Evolutionary conservation across 2,113 vertebrate genomes (phyloP).

Genomic region (Lophotis ruficrista): DNA sequence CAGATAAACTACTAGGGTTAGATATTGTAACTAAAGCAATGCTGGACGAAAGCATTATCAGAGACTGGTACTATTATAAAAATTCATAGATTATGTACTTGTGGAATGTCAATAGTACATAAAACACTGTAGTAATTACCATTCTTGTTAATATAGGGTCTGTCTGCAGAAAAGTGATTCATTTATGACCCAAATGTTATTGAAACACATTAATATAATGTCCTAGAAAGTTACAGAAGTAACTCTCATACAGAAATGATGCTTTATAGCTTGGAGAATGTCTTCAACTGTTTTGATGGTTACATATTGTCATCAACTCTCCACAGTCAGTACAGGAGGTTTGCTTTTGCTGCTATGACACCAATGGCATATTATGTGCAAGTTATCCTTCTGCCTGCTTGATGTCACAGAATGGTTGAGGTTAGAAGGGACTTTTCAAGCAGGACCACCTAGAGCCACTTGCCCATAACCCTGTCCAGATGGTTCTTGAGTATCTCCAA

Average conservation of each 20-base stretch:
- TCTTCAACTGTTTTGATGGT: neutral
- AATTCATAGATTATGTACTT: neutral
- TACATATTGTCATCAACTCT: neutral
- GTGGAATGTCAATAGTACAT: neutral
- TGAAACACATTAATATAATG: neutral
- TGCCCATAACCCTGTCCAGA: neutral
- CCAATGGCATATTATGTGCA: accelerated
- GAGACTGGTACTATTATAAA: neutral
- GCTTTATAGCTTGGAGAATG: neutral
- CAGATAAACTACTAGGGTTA: neutral
- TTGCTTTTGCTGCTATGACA: neutral
- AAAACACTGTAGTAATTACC: neutral
- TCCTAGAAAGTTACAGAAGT: neutral
- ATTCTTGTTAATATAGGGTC: neutral
- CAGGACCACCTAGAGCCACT: neutral
- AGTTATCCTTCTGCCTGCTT: neutral
- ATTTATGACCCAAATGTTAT: neutral
- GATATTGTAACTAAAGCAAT: neutral
- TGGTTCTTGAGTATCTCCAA: neutral
- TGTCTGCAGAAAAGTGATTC: neutral
- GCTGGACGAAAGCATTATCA: neutral
- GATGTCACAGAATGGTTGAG: neutral
- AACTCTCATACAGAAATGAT: neutral
- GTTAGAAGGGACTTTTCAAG: neutral
- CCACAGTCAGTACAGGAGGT: neutral